Percentiles rank a stretch among this genome's conserved stretches.
These are phyloP conservation scores for Saimiri boliviensis DNA, from an alignment of 2,113 vertebrate species.

Conservation along the genomic window DNA sequence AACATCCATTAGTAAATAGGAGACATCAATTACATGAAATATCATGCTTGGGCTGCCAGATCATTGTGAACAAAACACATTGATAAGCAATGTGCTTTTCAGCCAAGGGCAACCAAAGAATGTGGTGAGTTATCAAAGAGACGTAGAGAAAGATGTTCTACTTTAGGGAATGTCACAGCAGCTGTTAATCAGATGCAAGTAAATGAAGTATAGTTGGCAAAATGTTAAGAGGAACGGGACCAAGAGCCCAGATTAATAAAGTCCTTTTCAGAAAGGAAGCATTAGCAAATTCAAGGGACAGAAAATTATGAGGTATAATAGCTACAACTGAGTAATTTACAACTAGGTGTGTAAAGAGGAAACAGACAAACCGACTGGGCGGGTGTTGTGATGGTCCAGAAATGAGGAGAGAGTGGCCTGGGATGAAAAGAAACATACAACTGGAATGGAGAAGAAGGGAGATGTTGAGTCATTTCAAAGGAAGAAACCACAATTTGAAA, in stretches of 20 bases:
- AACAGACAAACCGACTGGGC: not conserved
- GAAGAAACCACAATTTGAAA: not conserved
- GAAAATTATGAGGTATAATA: not conserved
- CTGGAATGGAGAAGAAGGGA: not conserved
- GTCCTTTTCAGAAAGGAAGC: not conserved
- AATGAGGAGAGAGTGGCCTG: not conserved
- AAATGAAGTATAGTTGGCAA: not conserved
- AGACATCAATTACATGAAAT: conserved; percentile 71
- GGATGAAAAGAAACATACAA: not conserved
- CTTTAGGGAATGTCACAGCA: not conserved
- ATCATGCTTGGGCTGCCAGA: conserved; percentile 59
- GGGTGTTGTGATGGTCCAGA: too few relatives aligned
- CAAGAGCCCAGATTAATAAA: not conserved
- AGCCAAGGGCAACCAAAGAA: conserved; percentile 61
- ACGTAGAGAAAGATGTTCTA: not conserved
- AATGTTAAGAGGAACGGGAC: not conserved
- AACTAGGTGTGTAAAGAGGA: not conserved
- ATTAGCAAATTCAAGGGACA: not conserved
- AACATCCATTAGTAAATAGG: conserved; percentile 71
- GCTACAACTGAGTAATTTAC: not conserved
- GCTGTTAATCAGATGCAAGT: conserved; percentile 2
- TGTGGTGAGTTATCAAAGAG: conserved; percentile 21
- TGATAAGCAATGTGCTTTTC: conserved; percentile 56
- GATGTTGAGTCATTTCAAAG: not conserved
- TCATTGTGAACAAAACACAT: conserved; percentile 62